Percentiles rank a stretch among this genome's conserved stretches.
Conservation (phyloP, 2,888 invertebrate genomes). For the Scaptomyza tumidula region DNA sequence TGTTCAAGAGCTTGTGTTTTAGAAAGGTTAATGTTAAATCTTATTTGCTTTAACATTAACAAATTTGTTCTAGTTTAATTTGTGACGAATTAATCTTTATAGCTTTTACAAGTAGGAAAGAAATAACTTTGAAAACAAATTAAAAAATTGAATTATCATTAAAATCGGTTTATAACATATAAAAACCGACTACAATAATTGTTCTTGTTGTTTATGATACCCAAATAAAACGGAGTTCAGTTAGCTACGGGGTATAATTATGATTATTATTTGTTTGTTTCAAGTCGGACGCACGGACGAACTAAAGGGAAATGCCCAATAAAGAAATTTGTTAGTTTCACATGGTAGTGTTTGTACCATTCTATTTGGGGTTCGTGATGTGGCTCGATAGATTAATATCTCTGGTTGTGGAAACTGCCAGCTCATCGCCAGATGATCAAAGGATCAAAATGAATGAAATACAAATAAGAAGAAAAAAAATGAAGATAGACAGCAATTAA, state of each 20-base stretch:
- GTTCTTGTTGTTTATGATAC: background rate
- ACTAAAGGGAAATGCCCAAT: conserved; percentile 52
- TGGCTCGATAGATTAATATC: conserved; percentile 30
- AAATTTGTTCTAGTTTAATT: too few species aligned
- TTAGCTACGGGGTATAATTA: conserved; percentile 41
- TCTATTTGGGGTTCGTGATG: conserved; percentile 40
- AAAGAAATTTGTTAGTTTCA: conserved; percentile 48
- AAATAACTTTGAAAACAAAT: background rate
- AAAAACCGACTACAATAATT: background rate
- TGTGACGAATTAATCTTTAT: too few species aligned
- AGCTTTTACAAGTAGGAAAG: background rate
- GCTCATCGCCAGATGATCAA: conserved; percentile 49
- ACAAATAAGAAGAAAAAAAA: background rate
- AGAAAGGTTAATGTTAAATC: too few species aligned
- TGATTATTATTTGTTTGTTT: conserved; percentile 45
- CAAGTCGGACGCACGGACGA: conserved; percentile 7
- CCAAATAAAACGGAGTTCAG: background rate
- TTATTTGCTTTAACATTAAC: too few species aligned
- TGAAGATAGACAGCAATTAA: conserved; percentile 63
- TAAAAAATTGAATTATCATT: too few species aligned
- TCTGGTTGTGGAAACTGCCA: conserved; percentile 32
- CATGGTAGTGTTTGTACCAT: conserved; percentile 29
- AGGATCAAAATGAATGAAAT: conserved; percentile 29
- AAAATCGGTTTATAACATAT: background rate
- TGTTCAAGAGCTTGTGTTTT: background rate